Percentiles rank a stretch among this genome's conserved stretches.
These are phyloP conservation scores for Metellina segmentata DNA, from an alignment of 2,888 invertebrate genomes.

Conservation along the genomic window DNA sequence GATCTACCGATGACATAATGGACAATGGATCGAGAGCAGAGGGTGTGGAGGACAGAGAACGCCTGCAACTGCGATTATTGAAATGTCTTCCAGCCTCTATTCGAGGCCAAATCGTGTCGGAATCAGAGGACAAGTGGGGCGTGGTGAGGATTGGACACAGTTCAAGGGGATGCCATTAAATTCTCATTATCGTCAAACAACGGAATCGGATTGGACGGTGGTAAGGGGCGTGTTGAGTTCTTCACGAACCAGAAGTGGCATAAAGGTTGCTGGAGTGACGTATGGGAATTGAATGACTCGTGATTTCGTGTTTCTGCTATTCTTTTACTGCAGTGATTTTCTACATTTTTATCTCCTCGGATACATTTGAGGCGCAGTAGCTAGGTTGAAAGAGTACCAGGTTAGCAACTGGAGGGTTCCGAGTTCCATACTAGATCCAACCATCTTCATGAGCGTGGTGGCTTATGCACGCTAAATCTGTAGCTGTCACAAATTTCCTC, in stretches of 20 bases:
- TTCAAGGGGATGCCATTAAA: slow-evolving; percentile 36
- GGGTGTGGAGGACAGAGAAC: not conserved
- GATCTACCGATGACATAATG: not conserved
- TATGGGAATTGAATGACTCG: not conserved
- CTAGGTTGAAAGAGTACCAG: no score
- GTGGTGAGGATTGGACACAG: not conserved
- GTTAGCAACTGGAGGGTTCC: no score
- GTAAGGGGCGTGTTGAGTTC: not conserved
- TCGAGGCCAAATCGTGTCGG: no score
- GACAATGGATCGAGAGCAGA: not conserved
- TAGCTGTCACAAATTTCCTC: no score
- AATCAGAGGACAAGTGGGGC: not conserved
- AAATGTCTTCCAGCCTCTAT: slow-evolving; percentile 3
- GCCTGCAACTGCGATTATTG: slow-evolving; percentile 29
- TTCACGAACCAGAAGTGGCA: not conserved
- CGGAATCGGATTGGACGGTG: not conserved
- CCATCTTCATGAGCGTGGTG: no score
- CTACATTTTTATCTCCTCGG: no score
- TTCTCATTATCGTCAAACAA: slow-evolving; percentile 51
- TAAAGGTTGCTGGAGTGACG: not conserved
- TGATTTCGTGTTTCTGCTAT: no score
- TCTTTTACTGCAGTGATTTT: no score
- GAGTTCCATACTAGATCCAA: no score
- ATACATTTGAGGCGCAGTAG: no score
- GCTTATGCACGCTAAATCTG: no score